phyloP scores from a whole-genome alignment of 2,888 invertebrate species.

The Tipula unca region DNA sequence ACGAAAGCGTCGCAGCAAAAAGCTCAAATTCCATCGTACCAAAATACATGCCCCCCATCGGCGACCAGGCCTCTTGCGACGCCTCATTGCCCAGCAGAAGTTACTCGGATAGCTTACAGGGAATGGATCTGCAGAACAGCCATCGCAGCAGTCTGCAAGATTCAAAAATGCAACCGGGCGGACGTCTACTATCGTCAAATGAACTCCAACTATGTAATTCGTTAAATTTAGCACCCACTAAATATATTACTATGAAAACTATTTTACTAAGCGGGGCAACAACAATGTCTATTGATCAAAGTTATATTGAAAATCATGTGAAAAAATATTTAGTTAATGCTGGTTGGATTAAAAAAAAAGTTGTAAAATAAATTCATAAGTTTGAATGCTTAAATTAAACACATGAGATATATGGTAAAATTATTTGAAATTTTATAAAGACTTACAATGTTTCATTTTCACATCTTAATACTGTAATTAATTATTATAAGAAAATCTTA shows the following conservation, averaged over 20 bases:
- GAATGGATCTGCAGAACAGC: conserved; percentile 40
- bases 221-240: conserved; percentile 74
- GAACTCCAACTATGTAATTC: conserved; percentile 67
- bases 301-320: conserved; percentile 40
- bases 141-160: conserved; percentile 37
- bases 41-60: conserved; percentile 75
- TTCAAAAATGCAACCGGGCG: conserved; percentile 37
- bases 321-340: conserved; percentile 43
- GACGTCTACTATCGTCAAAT: conserved; percentile 54
- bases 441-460: neutral
- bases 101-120: conserved; percentile 45
- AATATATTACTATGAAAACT: conserved; percentile 83
- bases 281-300: conserved; percentile 27
- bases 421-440: neutral
- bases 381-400: neutral
- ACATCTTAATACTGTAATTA: neutral
- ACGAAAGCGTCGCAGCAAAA: conserved; percentile 44
- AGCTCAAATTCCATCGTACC: conserved; percentile 75
- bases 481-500: neutral
- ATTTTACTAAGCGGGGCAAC: conserved; percentile 54
- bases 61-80: conserved; percentile 41
- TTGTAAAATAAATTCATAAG: neutral
- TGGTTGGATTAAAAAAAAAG: conserved; percentile 34
- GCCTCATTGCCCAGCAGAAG: conserved; percentile 44
- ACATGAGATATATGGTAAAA: neutral